These are phyloP conservation scores for Crioceris asparagi DNA, from an alignment of 2,888 invertebrate genomes.

Conservation along the genomic window DNA sequence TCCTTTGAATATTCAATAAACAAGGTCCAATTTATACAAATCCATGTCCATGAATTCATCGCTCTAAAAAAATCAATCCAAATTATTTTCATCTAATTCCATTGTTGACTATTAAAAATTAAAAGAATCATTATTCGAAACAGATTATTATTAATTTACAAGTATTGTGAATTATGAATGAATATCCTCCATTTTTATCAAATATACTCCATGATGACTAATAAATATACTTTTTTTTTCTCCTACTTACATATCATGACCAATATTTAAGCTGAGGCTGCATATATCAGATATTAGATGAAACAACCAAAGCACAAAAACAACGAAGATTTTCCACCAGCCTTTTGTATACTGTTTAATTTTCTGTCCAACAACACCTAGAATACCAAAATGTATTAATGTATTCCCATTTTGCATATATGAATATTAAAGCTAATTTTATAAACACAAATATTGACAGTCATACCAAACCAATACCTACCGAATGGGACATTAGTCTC, in stretches of 20 bases:
- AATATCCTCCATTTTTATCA: neutral
- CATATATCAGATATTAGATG: constrained; percentile 71
- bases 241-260: constrained; percentile 58
- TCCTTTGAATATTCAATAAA: constrained; percentile 26
- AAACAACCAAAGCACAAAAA: constrained; percentile 64
- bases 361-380: constrained; percentile 36
- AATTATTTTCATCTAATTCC: too few species aligned
- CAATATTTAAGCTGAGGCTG: constrained; percentile 63
- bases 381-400: constrained; percentile 11
- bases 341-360: constrained; percentile 42
- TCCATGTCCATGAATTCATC: constrained; percentile 30
- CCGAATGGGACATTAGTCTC: constrained; percentile 37
- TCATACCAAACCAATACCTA: constrained; percentile 17
- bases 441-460: too few species aligned
- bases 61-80: too few species aligned
- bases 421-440: too few species aligned
- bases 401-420: constrained; percentile 8
- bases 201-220: neutral
- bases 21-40: constrained; percentile 26
- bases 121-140: too few species aligned
- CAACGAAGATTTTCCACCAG: constrained; percentile 45
- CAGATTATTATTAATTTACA: too few species aligned
- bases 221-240: neutral
- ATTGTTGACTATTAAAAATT: too few species aligned
- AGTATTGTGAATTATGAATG: neutral